These are phyloP conservation scores for Scaptomyza cyrtandrae DNA, from an alignment of 2,888 invertebrate species.

Conservation along the genomic window DNA sequence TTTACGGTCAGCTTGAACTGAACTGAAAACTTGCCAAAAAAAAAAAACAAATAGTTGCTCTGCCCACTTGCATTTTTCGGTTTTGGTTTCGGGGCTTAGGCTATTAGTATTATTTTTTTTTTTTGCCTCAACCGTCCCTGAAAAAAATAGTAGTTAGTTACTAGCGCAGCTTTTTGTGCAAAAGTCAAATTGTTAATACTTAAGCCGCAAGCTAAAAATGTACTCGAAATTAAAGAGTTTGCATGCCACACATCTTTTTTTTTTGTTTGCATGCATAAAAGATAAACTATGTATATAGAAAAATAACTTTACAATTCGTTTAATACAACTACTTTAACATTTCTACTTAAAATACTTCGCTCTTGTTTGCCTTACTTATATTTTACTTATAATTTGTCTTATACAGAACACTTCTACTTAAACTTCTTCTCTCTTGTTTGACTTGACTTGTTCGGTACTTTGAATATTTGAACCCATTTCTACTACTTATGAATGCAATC, in stretches of 20 bases:
- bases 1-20: constrained; percentile 22
- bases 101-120: constrained; percentile 23
- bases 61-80: constrained; percentile 47
- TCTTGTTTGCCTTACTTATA: no score
- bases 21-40: constrained; percentile 24
- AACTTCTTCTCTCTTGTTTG: no score
- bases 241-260: not conserved
- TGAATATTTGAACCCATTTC: no score
- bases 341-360: no score
- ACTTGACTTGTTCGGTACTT: no score
- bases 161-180: not conserved
- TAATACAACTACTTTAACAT: no score
- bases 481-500: no score
- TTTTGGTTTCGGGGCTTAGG: constrained; percentile 6
- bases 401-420: no score
- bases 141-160: constrained; percentile 19
- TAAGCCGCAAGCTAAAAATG: not conserved
- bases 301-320: no score
- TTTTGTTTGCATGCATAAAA: no score
- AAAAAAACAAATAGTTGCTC: constrained; percentile 5
- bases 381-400: no score
- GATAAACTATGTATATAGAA: no score
- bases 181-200: not conserved
- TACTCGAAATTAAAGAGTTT: not conserved
- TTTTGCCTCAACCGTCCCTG: constrained; percentile 35